Evolutionary conservation across 2,888 invertebrate species (phyloP), one percentile per base, ranked within the genome.

Genomic region (Microdon myrmicae): DNA sequence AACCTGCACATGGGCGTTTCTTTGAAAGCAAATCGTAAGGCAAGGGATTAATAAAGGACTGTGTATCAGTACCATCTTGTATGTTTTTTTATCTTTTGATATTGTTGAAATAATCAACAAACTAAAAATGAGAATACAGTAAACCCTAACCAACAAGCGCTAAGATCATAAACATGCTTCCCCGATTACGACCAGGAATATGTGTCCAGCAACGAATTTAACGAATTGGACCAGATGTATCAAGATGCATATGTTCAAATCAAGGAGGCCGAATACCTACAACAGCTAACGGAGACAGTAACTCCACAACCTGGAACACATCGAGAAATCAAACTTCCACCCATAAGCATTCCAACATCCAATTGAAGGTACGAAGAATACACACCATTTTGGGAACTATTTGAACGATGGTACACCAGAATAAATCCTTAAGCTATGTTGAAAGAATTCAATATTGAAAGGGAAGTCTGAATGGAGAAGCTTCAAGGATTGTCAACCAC

Each of bases 271-370:
- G 28, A 29, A 13, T 10, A 29, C 3, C 29, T 7, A 2, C 29
- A n/a, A n/a, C n/a, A n/a, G n/a, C n/a, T n/a, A n/a, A 13, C 29
- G 13, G 3, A 29, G 13, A 29, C 10, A 2, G 2, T 28, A 13
- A 7, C 28, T 39, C 10, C 28, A 39, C 25, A 37, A 34, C n/a
- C n/a, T n/a, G n/a, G n/a, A n/a, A 34, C 20, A 34, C 34, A 37
- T 37, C 17, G 9, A 4, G 10, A 26, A n/a, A 26, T 14, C 39
- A 39, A 26, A 41, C 9, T 41, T 41, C 26, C 17, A 41, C 10
- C 28, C 37, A 23, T 37, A 10, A 12, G 14, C 20, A 22, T 20
- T 26, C 35, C 12, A 20, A 9, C 20, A 2, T 23, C 31, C n/a
- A 43, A 14, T 14, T 20, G 14, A 19, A 31, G 3, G 10, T 29